These are phyloP conservation scores for Mellivora capensis DNA, from an alignment of 2,113 vertebrate genomes.

Conservation along the genomic window DNA sequence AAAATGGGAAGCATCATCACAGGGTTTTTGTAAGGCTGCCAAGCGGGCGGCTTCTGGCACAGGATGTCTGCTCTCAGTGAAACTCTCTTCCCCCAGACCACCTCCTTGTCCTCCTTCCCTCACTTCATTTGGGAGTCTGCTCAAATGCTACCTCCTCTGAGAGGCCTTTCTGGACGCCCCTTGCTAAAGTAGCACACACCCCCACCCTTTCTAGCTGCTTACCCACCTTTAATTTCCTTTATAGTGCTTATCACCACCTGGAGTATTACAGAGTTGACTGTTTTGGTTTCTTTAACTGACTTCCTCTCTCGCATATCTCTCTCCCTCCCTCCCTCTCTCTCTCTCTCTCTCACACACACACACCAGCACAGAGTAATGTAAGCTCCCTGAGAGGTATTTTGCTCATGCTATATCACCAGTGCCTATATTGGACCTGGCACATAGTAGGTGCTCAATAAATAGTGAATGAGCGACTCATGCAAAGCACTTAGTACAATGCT, in stretches of 20 bases:
- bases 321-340: too few relatives aligned
- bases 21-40: background rate
- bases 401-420: background rate
- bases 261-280: background rate
- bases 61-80: background rate
- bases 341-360: too few relatives aligned
- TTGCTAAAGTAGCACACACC: accelerated
- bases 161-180: background rate
- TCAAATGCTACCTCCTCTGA: background rate
- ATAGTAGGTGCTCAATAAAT: accelerated
- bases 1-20: background rate
- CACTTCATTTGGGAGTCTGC: background rate
- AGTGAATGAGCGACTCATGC: background rate
- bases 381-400: background rate
- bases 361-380: background rate
- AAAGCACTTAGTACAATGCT: background rate
- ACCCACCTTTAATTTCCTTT: background rate
- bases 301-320: background rate
- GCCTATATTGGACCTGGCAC: background rate
- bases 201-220: background rate
- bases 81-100: background rate
- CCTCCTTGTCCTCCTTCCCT: too few relatives aligned
- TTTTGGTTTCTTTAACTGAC: background rate
- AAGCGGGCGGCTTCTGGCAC: background rate
- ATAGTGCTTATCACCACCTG: background rate